Evolutionary conservation across 2,113 vertebrate species (phyloP).

Genomic region (Acrocephalus kingi): DNA sequence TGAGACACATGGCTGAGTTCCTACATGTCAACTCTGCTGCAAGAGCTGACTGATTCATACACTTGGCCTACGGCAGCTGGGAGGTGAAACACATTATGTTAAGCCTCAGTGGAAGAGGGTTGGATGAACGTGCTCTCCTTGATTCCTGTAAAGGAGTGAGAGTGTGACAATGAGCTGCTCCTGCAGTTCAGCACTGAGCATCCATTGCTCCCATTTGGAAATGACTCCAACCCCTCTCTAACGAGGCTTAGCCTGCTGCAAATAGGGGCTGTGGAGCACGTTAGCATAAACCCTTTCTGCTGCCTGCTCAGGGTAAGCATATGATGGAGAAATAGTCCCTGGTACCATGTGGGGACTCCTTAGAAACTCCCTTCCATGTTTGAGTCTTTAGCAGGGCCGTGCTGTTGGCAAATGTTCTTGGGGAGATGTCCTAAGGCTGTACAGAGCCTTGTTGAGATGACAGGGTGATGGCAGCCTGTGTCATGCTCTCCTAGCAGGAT

Average conservation of each 20-base stretch:
- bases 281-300: not conserved
- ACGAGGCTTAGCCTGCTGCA: fast-evolving
- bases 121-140: not conserved
- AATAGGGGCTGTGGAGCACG: not conserved
- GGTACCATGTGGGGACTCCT: not conserved
- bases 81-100: conserved; percentile 10
- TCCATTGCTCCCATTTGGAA: not conserved
- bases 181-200: not conserved
- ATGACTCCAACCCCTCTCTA: not conserved
- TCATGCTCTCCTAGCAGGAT: not conserved
- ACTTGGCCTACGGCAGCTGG: not conserved
- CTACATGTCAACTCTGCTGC: conserved; percentile 31
- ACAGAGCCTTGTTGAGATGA: not conserved
- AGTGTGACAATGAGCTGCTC: not conserved
- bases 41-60: conserved; percentile 43
- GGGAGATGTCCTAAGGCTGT: not conserved
- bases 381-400: not conserved
- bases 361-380: not conserved
- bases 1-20: conserved; percentile 45
- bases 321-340: not conserved
- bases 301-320: not conserved
- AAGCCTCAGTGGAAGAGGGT: not conserved
- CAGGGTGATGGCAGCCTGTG: not conserved
- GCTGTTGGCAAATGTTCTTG: fast-evolving
- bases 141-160: not conserved